Evolutionary conservation across 2,113 vertebrate species (phyloP).

Genomic region (Machaerirhynchus nigripectus): DNA sequence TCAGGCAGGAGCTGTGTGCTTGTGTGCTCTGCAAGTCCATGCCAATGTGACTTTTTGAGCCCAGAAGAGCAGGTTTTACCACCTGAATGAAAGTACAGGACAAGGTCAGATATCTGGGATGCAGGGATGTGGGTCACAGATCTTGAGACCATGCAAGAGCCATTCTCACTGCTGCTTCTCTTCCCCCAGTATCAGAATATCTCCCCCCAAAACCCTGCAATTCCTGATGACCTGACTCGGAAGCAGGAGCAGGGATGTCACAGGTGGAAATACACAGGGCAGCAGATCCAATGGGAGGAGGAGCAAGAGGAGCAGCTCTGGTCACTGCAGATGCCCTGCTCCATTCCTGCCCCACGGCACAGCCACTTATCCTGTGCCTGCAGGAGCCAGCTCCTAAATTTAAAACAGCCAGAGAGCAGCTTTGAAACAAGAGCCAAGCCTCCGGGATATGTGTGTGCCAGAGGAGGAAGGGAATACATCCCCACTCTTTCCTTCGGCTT

Average conservation of each 20-base stretch:
- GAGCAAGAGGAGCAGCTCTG: neutral
- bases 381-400: neutral
- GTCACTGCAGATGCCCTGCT: neutral
- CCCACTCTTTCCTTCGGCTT: neutral
- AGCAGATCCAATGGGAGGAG: fast-evolving
- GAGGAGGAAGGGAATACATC: neutral
- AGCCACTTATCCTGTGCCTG: neutral
- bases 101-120: fast-evolving
- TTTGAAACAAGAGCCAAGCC: conserved; percentile 11
- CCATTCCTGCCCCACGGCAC: neutral
- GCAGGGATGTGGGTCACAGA: neutral
- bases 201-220: neutral
- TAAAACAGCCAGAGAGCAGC: neutral
- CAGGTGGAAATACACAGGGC: neutral
- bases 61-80: neutral
- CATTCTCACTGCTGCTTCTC: fast-evolving
- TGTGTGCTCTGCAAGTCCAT: neutral
- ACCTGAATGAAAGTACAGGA: neutral
- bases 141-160: neutral
- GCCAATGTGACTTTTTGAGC: neutral
- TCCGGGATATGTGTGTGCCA: fast-evolving
- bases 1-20: neutral
- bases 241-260: neutral
- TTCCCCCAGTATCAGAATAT: neutral
- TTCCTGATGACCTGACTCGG: neutral